phyloP scores from a whole-genome alignment of 2,888 invertebrate species.

The Oscheius sp. region DNA sequence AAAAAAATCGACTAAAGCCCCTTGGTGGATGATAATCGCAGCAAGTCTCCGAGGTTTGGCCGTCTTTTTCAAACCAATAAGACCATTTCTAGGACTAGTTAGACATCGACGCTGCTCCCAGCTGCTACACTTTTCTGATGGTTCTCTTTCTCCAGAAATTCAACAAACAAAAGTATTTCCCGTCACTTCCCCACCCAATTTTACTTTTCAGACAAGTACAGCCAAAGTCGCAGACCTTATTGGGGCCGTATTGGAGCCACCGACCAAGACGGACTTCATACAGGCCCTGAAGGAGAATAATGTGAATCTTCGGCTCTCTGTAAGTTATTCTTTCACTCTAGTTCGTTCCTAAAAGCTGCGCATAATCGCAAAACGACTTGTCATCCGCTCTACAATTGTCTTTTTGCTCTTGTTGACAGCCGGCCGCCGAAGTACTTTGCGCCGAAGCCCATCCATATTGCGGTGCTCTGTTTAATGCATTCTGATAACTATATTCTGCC shows the following conservation, averaged over 20 bases:
- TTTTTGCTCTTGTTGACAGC: background rate
- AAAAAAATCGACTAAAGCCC: no score
- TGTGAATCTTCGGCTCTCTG: background rate
- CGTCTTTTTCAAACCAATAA: no score
- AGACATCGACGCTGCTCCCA: no score
- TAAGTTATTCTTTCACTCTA: conserved; percentile 10
- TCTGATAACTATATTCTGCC: background rate
- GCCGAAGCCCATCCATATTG: background rate
- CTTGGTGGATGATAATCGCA: no score
- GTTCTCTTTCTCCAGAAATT: no score
- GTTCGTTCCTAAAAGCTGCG: background rate
- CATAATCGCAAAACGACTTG: background rate
- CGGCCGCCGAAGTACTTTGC: background rate
- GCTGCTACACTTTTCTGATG: background rate
- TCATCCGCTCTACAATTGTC: background rate
- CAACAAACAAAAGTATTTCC: background rate
- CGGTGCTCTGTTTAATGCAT: no score
- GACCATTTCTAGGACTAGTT: no score
- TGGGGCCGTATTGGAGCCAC: background rate
- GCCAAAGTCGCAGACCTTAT: background rate
- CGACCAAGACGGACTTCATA: background rate
- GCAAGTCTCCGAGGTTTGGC: no score
- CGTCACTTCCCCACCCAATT: background rate
- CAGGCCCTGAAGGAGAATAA: background rate
- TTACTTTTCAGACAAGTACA: background rate